phyloP scores from a whole-genome alignment of 2,797 vertebrate species.

The Coranthus polyacanthus region DNA sequence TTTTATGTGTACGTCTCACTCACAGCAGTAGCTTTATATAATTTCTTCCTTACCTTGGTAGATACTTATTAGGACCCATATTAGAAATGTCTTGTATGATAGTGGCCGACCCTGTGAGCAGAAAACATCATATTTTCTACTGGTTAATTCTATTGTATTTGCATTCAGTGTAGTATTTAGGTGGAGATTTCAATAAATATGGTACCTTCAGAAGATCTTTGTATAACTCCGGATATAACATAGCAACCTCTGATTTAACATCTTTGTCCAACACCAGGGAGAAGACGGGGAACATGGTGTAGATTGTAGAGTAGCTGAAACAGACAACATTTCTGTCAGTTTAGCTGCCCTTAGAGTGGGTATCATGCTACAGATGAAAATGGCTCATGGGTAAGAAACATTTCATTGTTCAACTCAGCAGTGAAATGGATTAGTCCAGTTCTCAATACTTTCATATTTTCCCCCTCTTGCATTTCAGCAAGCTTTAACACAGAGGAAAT shows the following conservation, averaged over 20 bases:
- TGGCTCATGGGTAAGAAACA: conserved; percentile 17
- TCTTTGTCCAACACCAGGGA: conserved; percentile 98
- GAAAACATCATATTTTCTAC: conserved; percentile 1
- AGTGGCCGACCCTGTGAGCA: conserved; percentile 91
- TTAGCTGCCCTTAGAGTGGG: background rate
- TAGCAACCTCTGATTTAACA: conserved; percentile 97
- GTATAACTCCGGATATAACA: conserved; percentile 98
- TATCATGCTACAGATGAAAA: conserved; percentile 19
- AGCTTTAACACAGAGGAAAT: conserved; percentile 76
- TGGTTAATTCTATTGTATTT: background rate
- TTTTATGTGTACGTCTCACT: background rate
- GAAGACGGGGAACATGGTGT: conserved; percentile 99
- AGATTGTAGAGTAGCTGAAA: conserved; percentile 95
- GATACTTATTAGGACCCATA: conserved; percentile 99
- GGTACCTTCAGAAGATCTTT: conserved; percentile 98
- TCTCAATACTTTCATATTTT: conserved; percentile 60
- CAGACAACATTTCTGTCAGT: conserved; percentile 2
- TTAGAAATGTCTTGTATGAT: conserved; percentile 97
- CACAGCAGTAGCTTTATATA: background rate
- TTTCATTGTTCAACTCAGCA: conserved; percentile 34
- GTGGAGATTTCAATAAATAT: background rate
- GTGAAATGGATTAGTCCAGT: conserved; percentile 34
- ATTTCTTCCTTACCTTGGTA: conserved; percentile 93
- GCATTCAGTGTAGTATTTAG: background rate
- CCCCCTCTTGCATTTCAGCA: conserved; percentile 58